Conservation (phyloP, 2,797 vertebrate genomes). For the Neoniphon sammara region DNA sequence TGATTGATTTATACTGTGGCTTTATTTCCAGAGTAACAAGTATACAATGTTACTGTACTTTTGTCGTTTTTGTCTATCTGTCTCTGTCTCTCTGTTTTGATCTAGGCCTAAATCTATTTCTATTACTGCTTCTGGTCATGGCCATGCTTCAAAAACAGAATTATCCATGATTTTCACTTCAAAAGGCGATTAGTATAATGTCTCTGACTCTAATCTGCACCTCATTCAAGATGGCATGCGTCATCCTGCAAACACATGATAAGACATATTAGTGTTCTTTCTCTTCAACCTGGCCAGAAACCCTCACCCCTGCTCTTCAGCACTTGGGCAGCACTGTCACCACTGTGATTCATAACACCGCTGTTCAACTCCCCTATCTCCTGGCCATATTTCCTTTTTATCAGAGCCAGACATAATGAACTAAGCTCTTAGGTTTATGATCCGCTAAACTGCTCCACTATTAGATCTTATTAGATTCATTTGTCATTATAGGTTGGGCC, state of each 20-base stretch:
- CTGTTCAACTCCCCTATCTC: slow-evolving; percentile 72
- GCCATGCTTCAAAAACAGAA: slow-evolving; percentile 19
- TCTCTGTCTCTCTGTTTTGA: no score
- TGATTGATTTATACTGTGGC: neutral
- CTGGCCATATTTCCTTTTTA: slow-evolving; percentile 73
- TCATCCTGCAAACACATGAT: neutral
- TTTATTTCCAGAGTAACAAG: neutral
- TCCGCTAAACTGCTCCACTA: slow-evolving; percentile 74
- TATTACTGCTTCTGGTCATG: slow-evolving; percentile 1
- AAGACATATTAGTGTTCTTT: neutral
- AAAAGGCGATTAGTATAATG: neutral
- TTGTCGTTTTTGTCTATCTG: no score
- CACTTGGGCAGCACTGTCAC: slow-evolving; percentile 31
- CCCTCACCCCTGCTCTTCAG: slow-evolving; percentile 54
- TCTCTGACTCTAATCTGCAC: slow-evolving; percentile 21
- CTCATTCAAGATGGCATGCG: slow-evolving; percentile 14
- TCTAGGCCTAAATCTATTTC: no score
- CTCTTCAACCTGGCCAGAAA: slow-evolving; percentile 23
- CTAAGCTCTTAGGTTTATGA: slow-evolving; percentile 73
- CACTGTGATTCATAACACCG: slow-evolving; percentile 61
- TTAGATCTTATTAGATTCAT: slow-evolving; percentile 76
- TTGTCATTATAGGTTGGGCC: slow-evolving; percentile 73
- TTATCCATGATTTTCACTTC: slow-evolving; percentile 47
- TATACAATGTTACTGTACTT: no score
- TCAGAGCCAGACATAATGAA: slow-evolving; percentile 74